Conservation (phyloP, 1,140 invertebrate genomes). For the Stenopsyche tienmushanensis region DNA sequence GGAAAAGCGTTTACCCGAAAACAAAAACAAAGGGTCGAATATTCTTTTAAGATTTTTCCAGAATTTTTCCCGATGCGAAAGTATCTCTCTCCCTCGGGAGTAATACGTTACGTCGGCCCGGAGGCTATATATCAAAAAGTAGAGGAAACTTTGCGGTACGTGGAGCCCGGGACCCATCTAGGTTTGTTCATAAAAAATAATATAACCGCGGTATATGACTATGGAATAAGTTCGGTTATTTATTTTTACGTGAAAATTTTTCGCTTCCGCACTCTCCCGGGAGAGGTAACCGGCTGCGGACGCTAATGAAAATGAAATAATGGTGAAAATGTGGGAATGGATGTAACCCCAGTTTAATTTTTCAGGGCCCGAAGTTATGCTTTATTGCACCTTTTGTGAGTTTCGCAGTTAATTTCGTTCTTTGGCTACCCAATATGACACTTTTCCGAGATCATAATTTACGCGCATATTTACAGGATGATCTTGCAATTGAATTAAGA, state of each 20-base stretch:
- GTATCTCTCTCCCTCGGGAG: conserved; percentile 28
- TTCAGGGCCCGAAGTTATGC: not conserved
- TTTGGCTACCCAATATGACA: too few species aligned
- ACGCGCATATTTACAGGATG: too few species aligned
- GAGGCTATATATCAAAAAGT: conserved; percentile 36
- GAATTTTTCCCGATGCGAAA: conserved; percentile 24
- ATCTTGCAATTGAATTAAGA: too few species aligned
- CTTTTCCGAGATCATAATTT: too few species aligned
- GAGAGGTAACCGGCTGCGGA: conserved; percentile 1
- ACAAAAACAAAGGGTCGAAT: conserved; percentile 11
- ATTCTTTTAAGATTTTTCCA: conserved; percentile 14
- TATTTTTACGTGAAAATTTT: conserved; percentile 37
- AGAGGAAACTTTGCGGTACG: conserved; percentile 28
- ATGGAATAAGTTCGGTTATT: conserved; percentile 25
- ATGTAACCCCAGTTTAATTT: conserved; percentile 17
- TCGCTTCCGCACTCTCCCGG: conserved; percentile 31
- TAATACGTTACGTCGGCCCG: conserved; percentile 33
- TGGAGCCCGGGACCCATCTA: conserved; percentile 6
- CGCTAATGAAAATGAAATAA: conserved; percentile 34
- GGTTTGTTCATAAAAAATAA: conserved; percentile 17
- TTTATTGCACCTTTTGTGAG: not conserved
- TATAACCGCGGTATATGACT: conserved; percentile 5
- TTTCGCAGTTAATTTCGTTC: too few species aligned
- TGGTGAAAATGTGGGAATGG: conserved; percentile 17
- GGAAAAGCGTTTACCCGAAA: not conserved